Evolutionary conservation across 2,797 vertebrate species (phyloP).

Genomic region (Ataeniobius toweri): DNA sequence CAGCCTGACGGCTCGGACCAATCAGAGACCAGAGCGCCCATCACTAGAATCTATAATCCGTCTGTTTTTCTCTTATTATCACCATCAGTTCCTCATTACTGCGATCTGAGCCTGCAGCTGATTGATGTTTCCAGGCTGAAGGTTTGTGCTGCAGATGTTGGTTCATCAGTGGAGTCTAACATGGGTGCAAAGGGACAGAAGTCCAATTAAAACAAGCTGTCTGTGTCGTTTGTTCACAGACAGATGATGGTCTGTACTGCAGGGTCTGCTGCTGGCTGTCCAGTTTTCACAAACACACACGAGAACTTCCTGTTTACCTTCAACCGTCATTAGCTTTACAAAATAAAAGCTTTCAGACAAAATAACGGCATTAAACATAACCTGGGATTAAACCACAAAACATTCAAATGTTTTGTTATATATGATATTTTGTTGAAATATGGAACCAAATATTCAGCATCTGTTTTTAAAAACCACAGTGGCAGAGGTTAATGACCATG

Average conservation of each 20-base stretch:
- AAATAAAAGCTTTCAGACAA: slow-evolving; percentile 34
- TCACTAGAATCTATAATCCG: slow-evolving; percentile 48
- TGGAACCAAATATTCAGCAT: too few relatives aligned
- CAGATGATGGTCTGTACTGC: not conserved
- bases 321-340: not conserved
- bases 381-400: not conserved
- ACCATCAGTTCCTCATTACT: not conserved
- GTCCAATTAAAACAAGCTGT: not conserved
- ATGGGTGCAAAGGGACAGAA: not conserved
- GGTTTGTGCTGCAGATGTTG: not conserved
- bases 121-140: not conserved
- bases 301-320: slow-evolving; percentile 24
- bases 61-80: not conserved
- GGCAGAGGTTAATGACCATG: not conserved
- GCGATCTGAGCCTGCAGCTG: not conserved
- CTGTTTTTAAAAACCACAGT: not conserved
- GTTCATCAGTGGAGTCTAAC: too few relatives aligned
- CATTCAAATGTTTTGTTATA: not conserved
- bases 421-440: not conserved
- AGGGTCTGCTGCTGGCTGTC: slow-evolving; percentile 25
- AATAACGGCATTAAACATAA: not conserved
- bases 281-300: not conserved
- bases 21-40: slow-evolving; percentile 64
- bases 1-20: slow-evolving; percentile 44
- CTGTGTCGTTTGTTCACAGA: not conserved